Evolutionary conservation across 2,113 vertebrate species (phyloP).

Genomic region (Lycaon pictus): DNA sequence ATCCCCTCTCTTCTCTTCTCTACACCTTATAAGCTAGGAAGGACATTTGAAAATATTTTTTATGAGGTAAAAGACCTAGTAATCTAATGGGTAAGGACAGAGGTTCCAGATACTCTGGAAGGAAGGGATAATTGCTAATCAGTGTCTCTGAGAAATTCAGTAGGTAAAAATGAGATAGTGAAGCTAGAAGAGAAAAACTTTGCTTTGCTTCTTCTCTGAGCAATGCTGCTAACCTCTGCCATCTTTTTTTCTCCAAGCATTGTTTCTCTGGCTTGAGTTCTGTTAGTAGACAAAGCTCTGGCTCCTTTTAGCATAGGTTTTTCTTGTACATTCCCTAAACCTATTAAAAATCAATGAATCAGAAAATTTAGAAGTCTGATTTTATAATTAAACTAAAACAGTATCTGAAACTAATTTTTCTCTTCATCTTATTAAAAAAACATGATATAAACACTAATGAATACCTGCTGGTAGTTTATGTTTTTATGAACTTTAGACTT

Average conservation of each 20-base stretch:
- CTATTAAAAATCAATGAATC: background rate
- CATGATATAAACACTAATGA: background rate
- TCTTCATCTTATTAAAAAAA: background rate
- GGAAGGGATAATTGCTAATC: background rate
- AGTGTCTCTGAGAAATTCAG: background rate
- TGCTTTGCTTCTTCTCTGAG: background rate
- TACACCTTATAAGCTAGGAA: background rate
- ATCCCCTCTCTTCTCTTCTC: background rate
- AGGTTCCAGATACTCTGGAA: background rate
- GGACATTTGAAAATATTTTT: background rate
- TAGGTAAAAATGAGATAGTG: background rate
- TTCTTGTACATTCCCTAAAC: background rate
- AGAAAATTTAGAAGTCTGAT: background rate
- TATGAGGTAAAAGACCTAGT: background rate
- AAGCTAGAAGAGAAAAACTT: background rate
- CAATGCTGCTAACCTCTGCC: background rate
- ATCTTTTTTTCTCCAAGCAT: background rate
- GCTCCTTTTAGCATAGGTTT: background rate
- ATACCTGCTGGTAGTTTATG: background rate
- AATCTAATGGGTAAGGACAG: background rate
- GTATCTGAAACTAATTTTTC: background rate
- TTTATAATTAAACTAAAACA: background rate
- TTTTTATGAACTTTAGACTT: background rate
- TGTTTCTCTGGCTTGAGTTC: background rate
- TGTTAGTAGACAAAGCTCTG: background rate